Base-by-base conservation (phyloP, 2,888 invertebrate genomes). In the Acleris holmiana region DNA sequence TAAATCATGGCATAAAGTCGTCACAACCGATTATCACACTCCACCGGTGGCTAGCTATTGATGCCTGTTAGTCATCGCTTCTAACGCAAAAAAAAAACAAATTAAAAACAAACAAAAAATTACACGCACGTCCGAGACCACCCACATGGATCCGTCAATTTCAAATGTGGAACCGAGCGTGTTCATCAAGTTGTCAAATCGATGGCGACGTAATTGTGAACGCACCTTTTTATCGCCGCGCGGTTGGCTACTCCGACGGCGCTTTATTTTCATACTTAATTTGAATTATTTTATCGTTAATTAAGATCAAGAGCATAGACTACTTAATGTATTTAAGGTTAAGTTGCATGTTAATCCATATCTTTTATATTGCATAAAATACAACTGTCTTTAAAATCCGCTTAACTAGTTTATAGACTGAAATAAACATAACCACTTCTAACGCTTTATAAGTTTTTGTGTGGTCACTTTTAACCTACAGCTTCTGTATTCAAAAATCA, bases 101-200 rank as follows among this genome's bases (percentile, higher is more conserved):
- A 84, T 75, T 74, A 76, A 79, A 80, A 71, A 69, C 78, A 77
- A 80, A 84, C 81, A 78, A 69, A 71, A 72, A 68, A 67, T 60
- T 71, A 77, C 78, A 79, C 77, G 78, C 80, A 79, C 77, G 79
- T 78, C 76, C 78, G 70, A 68, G 91, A 91, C 91, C 91, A 91
- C 91, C 91, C 91, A 90, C 86, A 82, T 72, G 73, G 88, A 78
- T 83, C 82, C 80, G 85, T 89, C 88, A 87, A 87, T 85, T 84
- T 84, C 82, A 76, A 85, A 85, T 78, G 82, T 88, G 84, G 85
- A 84, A 82, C 78, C 74, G 75, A 71, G 82, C 89, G 87, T 91
- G 91, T 90, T 91, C 91, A 90, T 91, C 91, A 89, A 89, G 82
- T 88, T 91, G 90, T 90, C 91, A 90, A 91, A 91, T 91, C 83